Percentiles rank a stretch among this genome's conserved stretches.
Conservation (phyloP, 2,113 vertebrate species). For the Podocnemis expansa region DNA sequence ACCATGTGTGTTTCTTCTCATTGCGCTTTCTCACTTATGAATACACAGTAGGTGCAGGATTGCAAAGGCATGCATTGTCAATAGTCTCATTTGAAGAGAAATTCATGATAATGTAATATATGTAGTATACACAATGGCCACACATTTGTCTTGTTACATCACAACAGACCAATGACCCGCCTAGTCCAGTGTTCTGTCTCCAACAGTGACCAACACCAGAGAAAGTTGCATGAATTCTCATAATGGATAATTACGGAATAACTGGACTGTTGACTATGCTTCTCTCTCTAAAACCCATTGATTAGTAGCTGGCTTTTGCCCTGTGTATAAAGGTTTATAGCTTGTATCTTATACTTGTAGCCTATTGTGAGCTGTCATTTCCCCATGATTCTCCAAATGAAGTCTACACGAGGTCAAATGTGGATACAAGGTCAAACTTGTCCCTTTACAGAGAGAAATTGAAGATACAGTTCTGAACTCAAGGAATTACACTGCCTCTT, state of each 20-base stretch:
- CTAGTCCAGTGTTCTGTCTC: not conserved
- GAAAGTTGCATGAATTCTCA: not conserved
- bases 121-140: not conserved
- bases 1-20: not conserved
- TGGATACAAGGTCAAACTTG: not conserved
- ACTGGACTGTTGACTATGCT: not conserved
- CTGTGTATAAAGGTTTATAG: not conserved
- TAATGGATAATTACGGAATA: not conserved
- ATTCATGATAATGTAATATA: accelerated
- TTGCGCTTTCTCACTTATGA: not conserved
- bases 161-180: accelerated
- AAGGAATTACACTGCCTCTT: not conserved
- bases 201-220: not conserved
- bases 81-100: not conserved
- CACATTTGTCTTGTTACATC: accelerated
- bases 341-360: not conserved
- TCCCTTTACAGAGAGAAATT: not conserved
- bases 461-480: not conserved
- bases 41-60: not conserved
- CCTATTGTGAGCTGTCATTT: not conserved
- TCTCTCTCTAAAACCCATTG: not conserved
- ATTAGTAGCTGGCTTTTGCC: not conserved
- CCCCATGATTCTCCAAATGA: not conserved
- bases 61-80: accelerated
- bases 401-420: accelerated